Conservation (phyloP, 2,888 invertebrate species). For the Sphecodes monilicornis region DNA sequence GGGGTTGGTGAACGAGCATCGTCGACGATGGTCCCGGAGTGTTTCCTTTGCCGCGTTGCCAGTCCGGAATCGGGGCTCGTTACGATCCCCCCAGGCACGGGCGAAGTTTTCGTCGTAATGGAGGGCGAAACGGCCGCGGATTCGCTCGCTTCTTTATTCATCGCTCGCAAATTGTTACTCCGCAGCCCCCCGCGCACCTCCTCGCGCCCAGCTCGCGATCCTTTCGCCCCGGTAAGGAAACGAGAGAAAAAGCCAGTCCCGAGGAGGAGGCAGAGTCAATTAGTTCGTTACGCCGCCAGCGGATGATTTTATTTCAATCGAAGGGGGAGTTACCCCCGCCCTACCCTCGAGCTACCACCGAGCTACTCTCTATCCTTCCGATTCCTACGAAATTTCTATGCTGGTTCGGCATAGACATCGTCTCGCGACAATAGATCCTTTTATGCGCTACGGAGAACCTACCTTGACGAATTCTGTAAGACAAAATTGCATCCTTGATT, state of each 20-base stretch:
- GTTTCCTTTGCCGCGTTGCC: constrained; percentile 64
- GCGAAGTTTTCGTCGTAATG: constrained; percentile 60
- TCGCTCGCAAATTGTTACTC: constrained; percentile 72
- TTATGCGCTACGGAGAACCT: background rate
- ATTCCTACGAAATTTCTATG: constrained; percentile 25
- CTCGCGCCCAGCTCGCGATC: background rate
- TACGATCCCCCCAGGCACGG: constrained; percentile 53
- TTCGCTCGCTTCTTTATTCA: constrained; percentile 74
- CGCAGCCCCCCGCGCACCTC: background rate
- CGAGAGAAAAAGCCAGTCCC: background rate
- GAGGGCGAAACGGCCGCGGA: constrained; percentile 55
- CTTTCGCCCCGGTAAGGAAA: background rate
- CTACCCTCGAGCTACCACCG: background rate
- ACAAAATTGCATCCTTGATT: background rate
- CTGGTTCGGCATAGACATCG: background rate
- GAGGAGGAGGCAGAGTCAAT: constrained; percentile 54
- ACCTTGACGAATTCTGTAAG: background rate
- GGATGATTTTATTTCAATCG: constrained; percentile 63
- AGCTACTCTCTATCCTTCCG: background rate
- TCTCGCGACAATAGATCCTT: background rate
- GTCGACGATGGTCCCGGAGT: constrained; percentile 43
- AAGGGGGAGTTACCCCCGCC: background rate
- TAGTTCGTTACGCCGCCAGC: constrained; percentile 65
- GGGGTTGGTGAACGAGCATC: constrained; percentile 27
- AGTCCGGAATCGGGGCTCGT: constrained; percentile 65